Percentiles rank a stretch among this genome's conserved stretches.
Conservation (phyloP, 2,113 vertebrate genomes). For the Dryoscopus gambensis region DNA sequence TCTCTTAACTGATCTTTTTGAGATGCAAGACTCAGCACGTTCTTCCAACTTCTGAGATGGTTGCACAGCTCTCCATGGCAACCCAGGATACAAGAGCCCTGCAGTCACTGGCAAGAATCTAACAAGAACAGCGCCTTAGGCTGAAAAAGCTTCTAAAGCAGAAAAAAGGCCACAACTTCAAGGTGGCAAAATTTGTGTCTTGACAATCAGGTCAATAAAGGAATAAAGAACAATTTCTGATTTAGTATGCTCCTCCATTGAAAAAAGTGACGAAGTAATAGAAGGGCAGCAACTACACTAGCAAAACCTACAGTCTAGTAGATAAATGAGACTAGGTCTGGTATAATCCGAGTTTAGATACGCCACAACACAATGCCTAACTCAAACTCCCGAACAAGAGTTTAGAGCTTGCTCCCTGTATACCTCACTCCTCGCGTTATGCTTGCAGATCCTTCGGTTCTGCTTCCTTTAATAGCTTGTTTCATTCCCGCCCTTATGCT, state of each 20-base stretch:
- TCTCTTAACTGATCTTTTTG: not conserved
- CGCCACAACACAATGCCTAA: not conserved
- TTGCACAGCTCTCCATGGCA: not conserved
- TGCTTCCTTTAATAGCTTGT: not conserved
- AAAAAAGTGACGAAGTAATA: not conserved
- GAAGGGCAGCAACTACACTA: not conserved
- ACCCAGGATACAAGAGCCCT: not conserved
- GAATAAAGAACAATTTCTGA: not conserved
- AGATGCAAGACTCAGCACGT: not conserved
- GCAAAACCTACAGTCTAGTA: not conserved
- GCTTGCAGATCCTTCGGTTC: not conserved
- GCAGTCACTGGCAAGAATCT: not conserved
- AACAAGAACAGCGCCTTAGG: not conserved
- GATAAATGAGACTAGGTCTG: not conserved
- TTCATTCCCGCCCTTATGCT: not conserved
- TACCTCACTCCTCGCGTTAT: fast-evolving
- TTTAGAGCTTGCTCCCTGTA: not conserved
- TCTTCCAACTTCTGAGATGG: not conserved
- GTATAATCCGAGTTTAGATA: not conserved
- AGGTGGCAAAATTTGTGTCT: not conserved
- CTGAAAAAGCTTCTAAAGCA: not conserved
- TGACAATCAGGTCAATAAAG: not conserved
- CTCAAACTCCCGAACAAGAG: not conserved
- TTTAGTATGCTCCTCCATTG: fast-evolving
- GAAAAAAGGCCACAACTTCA: not conserved